These are phyloP conservation scores for Neoaliturus tenellus DNA, from an alignment of 2,888 invertebrate genomes.

Conservation along the genomic window DNA sequence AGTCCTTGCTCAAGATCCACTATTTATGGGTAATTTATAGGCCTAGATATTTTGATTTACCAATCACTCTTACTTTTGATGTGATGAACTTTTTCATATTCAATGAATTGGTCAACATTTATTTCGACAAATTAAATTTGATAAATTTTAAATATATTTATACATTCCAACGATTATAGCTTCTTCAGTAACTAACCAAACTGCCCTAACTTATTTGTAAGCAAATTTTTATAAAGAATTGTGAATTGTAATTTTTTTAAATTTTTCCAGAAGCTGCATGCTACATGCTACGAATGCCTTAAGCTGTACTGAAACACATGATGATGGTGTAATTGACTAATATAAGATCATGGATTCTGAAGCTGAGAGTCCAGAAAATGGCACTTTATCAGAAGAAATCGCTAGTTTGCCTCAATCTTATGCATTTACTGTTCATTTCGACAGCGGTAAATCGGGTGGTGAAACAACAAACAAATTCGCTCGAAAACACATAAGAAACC, in stretches of 20 bases:
- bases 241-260: background rate
- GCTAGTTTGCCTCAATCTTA: conserved; percentile 61
- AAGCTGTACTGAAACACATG: background rate
- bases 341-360: conserved; percentile 16
- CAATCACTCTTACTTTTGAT: too few relatives aligned
- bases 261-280: background rate
- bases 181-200: too few relatives aligned
- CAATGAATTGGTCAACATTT: too few relatives aligned
- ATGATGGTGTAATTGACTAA: background rate
- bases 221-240: background rate
- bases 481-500: conserved; percentile 65
- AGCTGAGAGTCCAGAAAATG: conserved; percentile 26
- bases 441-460: conserved; percentile 51
- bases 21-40: too few relatives aligned
- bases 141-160: too few relatives aligned
- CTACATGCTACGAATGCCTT: background rate
- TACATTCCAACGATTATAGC: too few relatives aligned
- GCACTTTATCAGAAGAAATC: conserved; percentile 21
- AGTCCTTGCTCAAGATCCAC: too few relatives aligned
- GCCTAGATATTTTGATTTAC: too few relatives aligned
- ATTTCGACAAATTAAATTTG: too few relatives aligned
- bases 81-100: too few relatives aligned
- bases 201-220: background rate
- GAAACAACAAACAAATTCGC: conserved; percentile 62
- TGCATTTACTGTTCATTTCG: conserved; percentile 65